Base-by-base conservation (phyloP, 2,113 vertebrate species). In the Scomber scombrus region DNA sequence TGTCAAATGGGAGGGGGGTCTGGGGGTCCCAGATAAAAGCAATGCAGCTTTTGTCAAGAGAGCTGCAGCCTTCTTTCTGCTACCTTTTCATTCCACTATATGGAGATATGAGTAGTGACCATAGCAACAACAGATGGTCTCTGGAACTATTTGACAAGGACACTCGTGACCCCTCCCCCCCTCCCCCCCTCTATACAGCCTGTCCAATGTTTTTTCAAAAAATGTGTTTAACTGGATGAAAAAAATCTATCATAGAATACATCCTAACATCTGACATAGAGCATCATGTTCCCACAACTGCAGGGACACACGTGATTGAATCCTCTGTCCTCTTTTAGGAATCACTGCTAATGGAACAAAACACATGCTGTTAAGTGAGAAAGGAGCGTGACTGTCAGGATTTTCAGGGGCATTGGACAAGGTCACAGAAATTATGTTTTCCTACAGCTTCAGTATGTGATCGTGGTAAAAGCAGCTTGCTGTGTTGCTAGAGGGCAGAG, bases 321-420 rank as follows among this genome's bases (percentile, higher is more conserved):
- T 54, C 61, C 26, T 50, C 49, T 46, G 54, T 31, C 58, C 54
- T 71, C 15, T 52, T 51, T 15, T 66, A n/a, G 54, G 21, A 55
- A 55, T 58, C 18, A 21, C 45, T 47, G 71, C 2, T 16, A 65
- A 56, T 69, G 40, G 19, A 50, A 76, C 71, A 61, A 60, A 76
- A 75, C 71, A n/a, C 26, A 45, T 3, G 47, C 79, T 78, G 50
- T 71, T 18, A 43, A 57, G 23, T 68, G 81, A 56, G 29, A 65
- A 49, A 69, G 49, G 43, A 70, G 67, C 29, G 18, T 74, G 66
- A 72, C 78, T 54, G 58, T 71, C 67, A 50, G 62, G 62, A 56
- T 84, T 84, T 80, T 76, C 84, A 76, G 71, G 12, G 78, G 55
- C 72, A 74, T 77, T 21, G 54, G 74, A 79, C 77, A 78, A 85